These are phyloP conservation scores for Pristiophorus japonicus DNA, from an alignment of 2,113 vertebrate species.

Conservation along the genomic window DNA sequence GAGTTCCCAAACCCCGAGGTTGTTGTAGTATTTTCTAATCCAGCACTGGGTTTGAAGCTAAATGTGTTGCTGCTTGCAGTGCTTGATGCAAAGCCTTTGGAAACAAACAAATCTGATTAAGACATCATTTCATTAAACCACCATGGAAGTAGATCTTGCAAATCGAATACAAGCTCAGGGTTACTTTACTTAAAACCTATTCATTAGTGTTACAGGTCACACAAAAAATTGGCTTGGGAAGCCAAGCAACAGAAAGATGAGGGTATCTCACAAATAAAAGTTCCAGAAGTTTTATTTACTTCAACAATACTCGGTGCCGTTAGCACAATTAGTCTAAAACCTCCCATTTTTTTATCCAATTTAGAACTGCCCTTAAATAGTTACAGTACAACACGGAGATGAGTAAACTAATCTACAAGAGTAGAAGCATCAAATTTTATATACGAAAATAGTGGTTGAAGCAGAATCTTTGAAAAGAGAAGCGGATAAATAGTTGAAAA, in stretches of 20 bases:
- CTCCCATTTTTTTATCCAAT: neutral
- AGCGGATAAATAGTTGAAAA: neutral
- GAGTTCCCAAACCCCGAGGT: constrained; percentile 39
- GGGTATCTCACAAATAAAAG: neutral
- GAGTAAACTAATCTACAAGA: neutral
- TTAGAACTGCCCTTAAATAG: neutral
- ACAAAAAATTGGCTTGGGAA: neutral
- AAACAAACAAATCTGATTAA: constrained; percentile 6
- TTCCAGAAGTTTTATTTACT: neutral
- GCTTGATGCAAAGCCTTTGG: constrained; percentile 59
- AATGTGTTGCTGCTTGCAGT: constrained; percentile 52
- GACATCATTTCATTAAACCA: neutral
- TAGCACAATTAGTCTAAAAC: neutral
- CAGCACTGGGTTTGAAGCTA: constrained; percentile 62
- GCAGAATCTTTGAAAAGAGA: neutral
- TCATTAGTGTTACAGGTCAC: neutral
- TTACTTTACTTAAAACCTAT: neutral
- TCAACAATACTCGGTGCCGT: neutral
- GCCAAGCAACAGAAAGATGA: neutral
- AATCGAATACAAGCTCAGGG: neutral
- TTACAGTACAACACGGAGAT: neutral
- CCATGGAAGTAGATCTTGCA: neutral
- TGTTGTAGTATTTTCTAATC: constrained; percentile 44
- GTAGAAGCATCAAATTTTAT: neutral
- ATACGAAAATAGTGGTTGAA: neutral